Conservation (phyloP, 2,888 invertebrate genomes). For the Phortica magna region DNA sequence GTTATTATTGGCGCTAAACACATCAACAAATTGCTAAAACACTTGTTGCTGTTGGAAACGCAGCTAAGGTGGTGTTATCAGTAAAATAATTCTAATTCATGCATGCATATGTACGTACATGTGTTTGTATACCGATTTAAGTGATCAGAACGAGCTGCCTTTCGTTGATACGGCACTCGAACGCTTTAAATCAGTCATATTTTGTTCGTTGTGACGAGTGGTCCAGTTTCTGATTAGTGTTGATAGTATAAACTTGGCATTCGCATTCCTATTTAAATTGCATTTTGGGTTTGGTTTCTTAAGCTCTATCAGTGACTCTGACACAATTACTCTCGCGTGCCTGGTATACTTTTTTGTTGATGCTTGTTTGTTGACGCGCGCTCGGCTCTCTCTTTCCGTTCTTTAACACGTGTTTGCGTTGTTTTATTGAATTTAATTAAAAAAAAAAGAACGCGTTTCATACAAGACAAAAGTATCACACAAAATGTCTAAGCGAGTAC, state of each 20-base stretch:
- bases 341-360: not conserved
- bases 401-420: conserved; percentile 23
- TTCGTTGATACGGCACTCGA: not conserved
- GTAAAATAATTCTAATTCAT: not conserved
- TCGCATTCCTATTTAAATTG: not conserved
- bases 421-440: not conserved
- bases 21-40: conserved; percentile 1
- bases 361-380: not conserved
- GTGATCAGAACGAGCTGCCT: no score
- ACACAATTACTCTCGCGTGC: not conserved
- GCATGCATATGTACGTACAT: not conserved
- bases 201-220: conserved; percentile 50
- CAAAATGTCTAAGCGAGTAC: conserved; percentile 79
- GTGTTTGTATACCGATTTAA: no score
- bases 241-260: no score
- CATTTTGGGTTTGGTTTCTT: not conserved
- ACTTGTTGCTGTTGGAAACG: conserved; percentile 18
- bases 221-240: conserved; percentile 47
- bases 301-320: not conserved
- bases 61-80: conserved; percentile 16
- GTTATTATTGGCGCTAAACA: conserved; percentile 4
- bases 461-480: not conserved
- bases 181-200: conserved; percentile 52
- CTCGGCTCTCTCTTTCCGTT: not conserved
- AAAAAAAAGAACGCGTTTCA: not conserved